Conservation (phyloP, 2,797 vertebrate species). For the Dallia pectoralis region DNA sequence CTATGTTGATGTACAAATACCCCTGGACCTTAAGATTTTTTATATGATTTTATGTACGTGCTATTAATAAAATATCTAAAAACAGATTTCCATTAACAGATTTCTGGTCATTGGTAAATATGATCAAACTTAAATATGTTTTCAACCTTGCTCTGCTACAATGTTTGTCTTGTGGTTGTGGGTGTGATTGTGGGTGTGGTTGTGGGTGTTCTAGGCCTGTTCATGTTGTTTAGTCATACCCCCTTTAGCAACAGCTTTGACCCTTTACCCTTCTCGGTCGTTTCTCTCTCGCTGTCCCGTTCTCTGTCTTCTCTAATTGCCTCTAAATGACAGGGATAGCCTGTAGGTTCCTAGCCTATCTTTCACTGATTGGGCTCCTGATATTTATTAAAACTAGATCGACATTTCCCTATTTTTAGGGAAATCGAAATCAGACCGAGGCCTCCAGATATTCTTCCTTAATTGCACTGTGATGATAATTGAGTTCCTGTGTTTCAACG, state of each 20-base stretch:
- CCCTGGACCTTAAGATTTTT: slow-evolving; percentile 63
- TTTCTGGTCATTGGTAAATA: slow-evolving; percentile 17
- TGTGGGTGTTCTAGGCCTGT: too few relatives aligned
- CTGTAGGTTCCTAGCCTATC: not conserved
- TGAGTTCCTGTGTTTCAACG: not conserved
- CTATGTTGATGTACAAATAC: slow-evolving; percentile 61
- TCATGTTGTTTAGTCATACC: not conserved
- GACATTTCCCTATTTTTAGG: not conserved
- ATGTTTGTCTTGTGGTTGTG: too few relatives aligned
- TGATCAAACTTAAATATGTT: not conserved
- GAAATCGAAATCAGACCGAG: not conserved
- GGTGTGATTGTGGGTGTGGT: not conserved
- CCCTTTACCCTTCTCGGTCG: not conserved
- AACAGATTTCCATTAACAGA: slow-evolving; percentile 21
- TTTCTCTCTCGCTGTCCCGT: slow-evolving; percentile 1
- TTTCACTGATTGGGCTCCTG: not conserved
- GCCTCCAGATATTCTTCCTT: not conserved
- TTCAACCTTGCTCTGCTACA: too few relatives aligned
- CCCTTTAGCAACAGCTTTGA: not conserved
- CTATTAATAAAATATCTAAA: slow-evolving; percentile 76
- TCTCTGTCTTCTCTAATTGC: not conserved
- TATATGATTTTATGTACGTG: slow-evolving; percentile 84
- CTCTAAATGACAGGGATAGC: not conserved
- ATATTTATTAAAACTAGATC: not conserved
- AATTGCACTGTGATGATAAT: not conserved